Conservation (phyloP, 2,113 vertebrate genomes). For the Phocoena sinus region DNA sequence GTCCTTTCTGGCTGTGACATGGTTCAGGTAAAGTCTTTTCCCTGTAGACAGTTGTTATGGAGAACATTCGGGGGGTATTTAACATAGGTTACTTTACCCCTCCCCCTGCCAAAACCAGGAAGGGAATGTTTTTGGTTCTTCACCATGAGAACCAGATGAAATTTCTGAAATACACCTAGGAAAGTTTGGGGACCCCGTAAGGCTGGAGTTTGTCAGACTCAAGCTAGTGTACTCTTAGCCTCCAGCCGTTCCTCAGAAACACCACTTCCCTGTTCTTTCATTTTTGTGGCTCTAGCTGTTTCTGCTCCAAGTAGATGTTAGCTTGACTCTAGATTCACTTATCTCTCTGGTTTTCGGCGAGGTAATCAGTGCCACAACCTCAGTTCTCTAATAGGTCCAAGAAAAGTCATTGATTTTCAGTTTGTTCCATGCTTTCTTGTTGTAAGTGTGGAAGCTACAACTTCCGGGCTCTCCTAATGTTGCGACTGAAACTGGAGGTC, state of each 20-base stretch:
- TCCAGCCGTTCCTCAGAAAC: neutral
- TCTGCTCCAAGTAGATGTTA: neutral
- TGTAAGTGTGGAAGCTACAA: neutral
- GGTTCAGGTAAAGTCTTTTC: neutral
- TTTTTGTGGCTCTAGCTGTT: neutral
- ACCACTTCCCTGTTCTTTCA: neutral
- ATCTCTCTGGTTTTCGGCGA: neutral
- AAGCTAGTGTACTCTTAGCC: neutral
- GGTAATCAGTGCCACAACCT: neutral
- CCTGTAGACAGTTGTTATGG: neutral
- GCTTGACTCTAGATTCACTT: neutral
- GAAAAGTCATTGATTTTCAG: neutral
- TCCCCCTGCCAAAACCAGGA: neutral
- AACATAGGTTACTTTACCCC: neutral
- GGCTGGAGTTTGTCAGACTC: neutral
- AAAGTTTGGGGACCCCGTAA: neutral
- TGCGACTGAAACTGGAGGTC: neutral
- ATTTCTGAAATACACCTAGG: neutral
- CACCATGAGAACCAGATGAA: neutral
- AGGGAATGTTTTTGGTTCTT: neutral
- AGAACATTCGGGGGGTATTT: neutral
- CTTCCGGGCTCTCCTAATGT: neutral
- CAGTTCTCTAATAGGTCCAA: neutral
- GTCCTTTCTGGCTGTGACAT: neutral
- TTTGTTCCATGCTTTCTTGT: neutral